Conservation (phyloP, 2,797 vertebrate genomes). For the Poeciliopsis presidionis region DNA sequence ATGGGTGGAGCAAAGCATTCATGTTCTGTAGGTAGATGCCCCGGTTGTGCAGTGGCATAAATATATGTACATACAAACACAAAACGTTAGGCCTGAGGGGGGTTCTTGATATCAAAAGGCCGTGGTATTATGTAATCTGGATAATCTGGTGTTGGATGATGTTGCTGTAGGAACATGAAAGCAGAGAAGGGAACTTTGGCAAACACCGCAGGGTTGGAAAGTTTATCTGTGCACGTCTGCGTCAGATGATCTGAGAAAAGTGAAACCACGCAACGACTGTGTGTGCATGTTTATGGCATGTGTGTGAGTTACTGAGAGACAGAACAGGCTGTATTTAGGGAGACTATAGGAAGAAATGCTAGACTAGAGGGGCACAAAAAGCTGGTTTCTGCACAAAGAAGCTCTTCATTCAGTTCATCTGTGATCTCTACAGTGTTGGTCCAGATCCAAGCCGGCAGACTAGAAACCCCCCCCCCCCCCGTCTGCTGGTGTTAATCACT, state of each 20-base stretch:
- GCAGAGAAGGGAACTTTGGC: constrained; percentile 47
- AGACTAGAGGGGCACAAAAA: constrained; percentile 52
- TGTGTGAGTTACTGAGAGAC: constrained; percentile 62
- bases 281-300: constrained; percentile 59
- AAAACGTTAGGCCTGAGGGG: constrained; percentile 20
- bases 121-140: constrained; percentile 53
- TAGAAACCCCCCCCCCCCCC: constrained; percentile 43
- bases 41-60: constrained; percentile 23
- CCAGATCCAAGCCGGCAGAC: constrained; percentile 53
- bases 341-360: constrained; percentile 53
- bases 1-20: constrained; percentile 56
- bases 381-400: constrained; percentile 70
- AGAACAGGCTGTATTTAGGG: constrained; percentile 55
- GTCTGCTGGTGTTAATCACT: constrained; percentile 62
- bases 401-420: constrained; percentile 66
- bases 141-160: constrained; percentile 59
- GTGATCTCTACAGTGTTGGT: constrained; percentile 55
- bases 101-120: constrained; percentile 47
- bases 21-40: constrained; percentile 41
- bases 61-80: constrained; percentile 13
- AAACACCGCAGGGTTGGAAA: constrained; percentile 50
- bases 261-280: constrained; percentile 50
- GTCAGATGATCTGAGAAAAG: constrained; percentile 53
- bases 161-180: constrained; percentile 44
- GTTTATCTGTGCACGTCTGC: constrained; percentile 31